Conservation (phyloP, 2,888 invertebrate species). For the Cremastinae sp. region DNA sequence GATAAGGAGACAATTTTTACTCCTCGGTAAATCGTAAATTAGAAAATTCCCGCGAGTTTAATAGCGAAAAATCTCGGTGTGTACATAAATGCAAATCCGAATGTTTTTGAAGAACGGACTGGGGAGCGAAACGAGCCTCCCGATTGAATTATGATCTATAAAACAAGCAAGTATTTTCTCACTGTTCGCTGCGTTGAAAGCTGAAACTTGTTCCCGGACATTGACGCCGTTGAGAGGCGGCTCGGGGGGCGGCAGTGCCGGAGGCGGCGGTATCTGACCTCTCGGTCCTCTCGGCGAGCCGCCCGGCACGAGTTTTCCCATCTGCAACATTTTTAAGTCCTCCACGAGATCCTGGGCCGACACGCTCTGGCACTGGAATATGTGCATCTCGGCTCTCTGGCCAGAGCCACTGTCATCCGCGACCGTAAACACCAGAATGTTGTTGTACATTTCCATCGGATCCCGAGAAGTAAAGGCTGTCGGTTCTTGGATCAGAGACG, state of each 20-base stretch:
- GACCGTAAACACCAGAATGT: slow-evolving; percentile 98
- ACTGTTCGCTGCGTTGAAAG: slow-evolving; percentile 81
- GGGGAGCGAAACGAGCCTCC: slow-evolving; percentile 16
- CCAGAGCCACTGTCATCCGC: slow-evolving; percentile 85
- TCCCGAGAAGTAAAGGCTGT: slow-evolving; percentile 98
- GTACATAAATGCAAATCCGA: slow-evolving; percentile 16
- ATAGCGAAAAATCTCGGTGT: no score
- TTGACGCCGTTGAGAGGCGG: slow-evolving; percentile 82
- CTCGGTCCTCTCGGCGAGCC: slow-evolving; percentile 75
- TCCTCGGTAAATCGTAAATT: not conserved
- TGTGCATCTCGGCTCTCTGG: slow-evolving; percentile 96
- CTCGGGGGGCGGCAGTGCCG: slow-evolving; percentile 84
- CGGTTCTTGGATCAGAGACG: slow-evolving; percentile 95
- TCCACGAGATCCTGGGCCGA: slow-evolving; percentile 92
- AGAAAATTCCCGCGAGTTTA: slow-evolving; percentile 1
- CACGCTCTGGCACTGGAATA: slow-evolving; percentile 93
- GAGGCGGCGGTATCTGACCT: slow-evolving; percentile 83
- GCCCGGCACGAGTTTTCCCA: slow-evolving; percentile 81
- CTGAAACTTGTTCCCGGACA: slow-evolving; percentile 82
- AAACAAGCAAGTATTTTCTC: slow-evolving; percentile 49
- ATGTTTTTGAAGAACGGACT: not conserved
- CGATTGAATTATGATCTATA: slow-evolving; percentile 48
- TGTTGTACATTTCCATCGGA: slow-evolving; percentile 98
- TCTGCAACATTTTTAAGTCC: slow-evolving; percentile 87
- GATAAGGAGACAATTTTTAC: not conserved